phyloP scores from a whole-genome alignment of 2,113 vertebrate genomes.

The Gracilinanus agilis region DNA sequence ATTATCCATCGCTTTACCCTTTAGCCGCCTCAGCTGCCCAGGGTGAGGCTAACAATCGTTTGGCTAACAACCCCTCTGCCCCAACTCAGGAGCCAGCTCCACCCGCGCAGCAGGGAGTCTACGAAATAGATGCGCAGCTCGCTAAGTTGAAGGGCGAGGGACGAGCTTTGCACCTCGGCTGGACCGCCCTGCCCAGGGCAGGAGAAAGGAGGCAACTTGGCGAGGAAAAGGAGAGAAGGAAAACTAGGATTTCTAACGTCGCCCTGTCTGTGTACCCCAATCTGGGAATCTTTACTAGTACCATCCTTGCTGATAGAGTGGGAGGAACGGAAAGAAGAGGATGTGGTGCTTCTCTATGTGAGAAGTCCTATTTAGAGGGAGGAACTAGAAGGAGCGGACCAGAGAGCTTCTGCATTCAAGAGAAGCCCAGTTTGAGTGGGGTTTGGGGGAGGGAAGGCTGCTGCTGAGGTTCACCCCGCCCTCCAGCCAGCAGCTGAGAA shows the following conservation, averaged over 20 bases:
- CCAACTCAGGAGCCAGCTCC: background rate
- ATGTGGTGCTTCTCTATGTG: background rate
- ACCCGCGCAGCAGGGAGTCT: background rate
- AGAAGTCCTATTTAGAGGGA: background rate
- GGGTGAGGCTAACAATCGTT: background rate
- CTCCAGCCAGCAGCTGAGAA: background rate
- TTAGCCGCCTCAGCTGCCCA: background rate
- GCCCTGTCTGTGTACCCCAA: background rate
- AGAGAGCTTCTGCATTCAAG: background rate
- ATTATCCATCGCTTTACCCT: background rate
- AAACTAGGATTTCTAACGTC: background rate
- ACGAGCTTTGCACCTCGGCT: conserved; percentile 19
- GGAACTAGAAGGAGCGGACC: background rate
- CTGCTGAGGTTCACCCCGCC: background rate
- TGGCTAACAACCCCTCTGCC: too few species aligned
- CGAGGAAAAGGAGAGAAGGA: background rate
- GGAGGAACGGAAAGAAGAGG: background rate
- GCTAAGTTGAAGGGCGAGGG: conserved; percentile 38
- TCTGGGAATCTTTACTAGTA: background rate
- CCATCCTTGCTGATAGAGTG: background rate
- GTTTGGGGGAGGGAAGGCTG: background rate
- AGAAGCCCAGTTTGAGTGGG: background rate
- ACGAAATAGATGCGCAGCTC: background rate
- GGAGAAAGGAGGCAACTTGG: background rate
- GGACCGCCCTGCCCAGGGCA: background rate